These are phyloP conservation scores for Syrista parreyssii DNA, from an alignment of 2,888 invertebrate species.

Conservation along the genomic window DNA sequence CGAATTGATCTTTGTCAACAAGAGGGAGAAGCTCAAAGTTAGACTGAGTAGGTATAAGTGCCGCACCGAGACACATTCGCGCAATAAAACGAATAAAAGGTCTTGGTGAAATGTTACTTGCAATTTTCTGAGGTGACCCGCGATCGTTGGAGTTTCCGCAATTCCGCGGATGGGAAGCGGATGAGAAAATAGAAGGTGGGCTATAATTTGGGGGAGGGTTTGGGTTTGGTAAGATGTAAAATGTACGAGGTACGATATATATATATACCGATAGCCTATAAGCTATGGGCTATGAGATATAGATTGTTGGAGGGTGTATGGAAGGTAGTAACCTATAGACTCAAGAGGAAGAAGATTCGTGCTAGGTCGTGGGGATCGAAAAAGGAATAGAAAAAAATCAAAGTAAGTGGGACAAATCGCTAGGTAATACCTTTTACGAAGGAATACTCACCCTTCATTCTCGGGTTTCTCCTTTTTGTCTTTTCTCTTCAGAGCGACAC, in stretches of 20 bases:
- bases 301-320: background rate
- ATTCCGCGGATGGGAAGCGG: background rate
- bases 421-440: slow-evolving; percentile 25
- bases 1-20: no score
- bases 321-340: background rate
- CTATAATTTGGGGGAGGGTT: no score
- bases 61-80: no score
- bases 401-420: slow-evolving; percentile 36
- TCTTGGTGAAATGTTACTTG: background rate
- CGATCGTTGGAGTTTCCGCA: background rate
- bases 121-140: background rate
- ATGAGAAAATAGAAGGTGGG: no score
- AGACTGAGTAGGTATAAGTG: no score
- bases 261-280: no score
- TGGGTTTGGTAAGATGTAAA: no score
- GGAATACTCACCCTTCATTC: background rate
- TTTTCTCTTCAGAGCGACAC: background rate
- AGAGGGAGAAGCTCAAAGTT: no score
- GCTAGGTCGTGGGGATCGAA: slow-evolving; percentile 8
- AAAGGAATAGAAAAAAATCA: slow-evolving; percentile 15
- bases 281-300: background rate
- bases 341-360: background rate
- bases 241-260: no score
- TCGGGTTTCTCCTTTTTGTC: background rate
- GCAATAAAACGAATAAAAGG: background rate